Evolutionary conservation across 2,113 vertebrate species (phyloP).

Genomic region (Noturus placidus): DNA sequence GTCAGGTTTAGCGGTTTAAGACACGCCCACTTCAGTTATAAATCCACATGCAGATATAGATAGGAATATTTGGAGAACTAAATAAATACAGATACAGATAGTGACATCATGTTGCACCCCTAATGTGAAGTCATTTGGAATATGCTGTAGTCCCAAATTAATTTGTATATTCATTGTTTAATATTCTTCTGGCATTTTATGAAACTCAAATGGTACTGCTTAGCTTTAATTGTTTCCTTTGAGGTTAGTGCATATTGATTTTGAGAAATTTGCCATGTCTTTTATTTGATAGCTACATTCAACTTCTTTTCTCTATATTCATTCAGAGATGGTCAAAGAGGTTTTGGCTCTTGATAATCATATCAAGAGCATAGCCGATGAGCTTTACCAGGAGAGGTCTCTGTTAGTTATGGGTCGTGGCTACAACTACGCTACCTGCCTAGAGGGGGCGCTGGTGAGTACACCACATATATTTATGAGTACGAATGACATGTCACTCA

Average conservation of each 20-base stretch:
- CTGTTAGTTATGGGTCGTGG: slow-evolving; percentile 95
- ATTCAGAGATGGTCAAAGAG: slow-evolving; percentile 83
- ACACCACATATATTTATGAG: background rate
- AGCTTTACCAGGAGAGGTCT: slow-evolving; percentile 86
- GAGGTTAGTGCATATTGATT: background rate
- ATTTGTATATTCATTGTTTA: background rate
- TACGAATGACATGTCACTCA: background rate
- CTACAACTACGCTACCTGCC: slow-evolving; percentile 93
- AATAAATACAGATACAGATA: background rate
- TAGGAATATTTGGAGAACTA: background rate
- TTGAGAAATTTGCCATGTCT: no score
- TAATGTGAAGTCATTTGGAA: background rate
- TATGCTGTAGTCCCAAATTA: background rate
- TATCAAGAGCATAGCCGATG: slow-evolving; percentile 85
- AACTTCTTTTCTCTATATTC: slow-evolving; percentile 24
- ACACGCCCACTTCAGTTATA: background rate
- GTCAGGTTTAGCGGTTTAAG: background rate
- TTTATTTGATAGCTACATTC: background rate
- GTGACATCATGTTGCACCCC: background rate
- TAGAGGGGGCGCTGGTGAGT: slow-evolving; percentile 95
- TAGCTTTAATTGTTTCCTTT: background rate
- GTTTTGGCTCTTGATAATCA: slow-evolving; percentile 85
- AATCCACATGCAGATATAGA: background rate
- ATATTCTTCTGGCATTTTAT: background rate
- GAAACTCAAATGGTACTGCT: background rate